Evolutionary conservation across 1,140 invertebrate genomes (phyloP).

Genomic region (Bathynomus jamesi): DNA sequence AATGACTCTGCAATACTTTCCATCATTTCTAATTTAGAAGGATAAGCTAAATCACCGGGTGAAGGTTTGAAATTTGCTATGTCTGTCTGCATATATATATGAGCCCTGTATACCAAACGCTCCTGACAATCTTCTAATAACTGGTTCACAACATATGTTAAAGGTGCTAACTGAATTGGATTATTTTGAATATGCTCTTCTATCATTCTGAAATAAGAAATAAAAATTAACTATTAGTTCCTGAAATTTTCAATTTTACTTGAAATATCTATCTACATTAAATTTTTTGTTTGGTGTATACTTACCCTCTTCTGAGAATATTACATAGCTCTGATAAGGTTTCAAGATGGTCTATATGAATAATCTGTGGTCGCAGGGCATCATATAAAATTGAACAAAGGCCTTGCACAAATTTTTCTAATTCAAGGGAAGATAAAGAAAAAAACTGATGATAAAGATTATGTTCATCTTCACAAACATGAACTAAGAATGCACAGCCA

Average conservation of each 20-base stretch:
- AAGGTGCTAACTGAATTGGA: conserved; percentile 66
- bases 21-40: conserved; percentile 65
- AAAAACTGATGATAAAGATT: conserved; percentile 62
- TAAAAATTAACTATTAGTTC: conserved; percentile 20
- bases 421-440: conserved; percentile 18
- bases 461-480: conserved; percentile 86
- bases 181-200: conserved; percentile 86
- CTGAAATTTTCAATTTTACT: conserved; percentile 38
- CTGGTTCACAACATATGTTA: conserved; percentile 74
- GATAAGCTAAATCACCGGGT: conserved; percentile 92
- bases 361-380: conserved; percentile 84
- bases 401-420: conserved; percentile 59
- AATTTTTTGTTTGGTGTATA: not conserved
- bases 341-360: conserved; percentile 95
- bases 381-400: conserved; percentile 89
- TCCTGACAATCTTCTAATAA: conserved; percentile 94
- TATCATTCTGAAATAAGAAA: conserved; percentile 69
- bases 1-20: not conserved
- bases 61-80: conserved; percentile 70
- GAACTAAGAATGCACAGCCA: conserved; percentile 78
- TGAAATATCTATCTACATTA: not conserved
- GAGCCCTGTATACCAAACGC: conserved; percentile 86
- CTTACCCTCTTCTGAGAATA: conserved; percentile 58
- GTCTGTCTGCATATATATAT: conserved; percentile 87
- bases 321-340: conserved; percentile 92